Evolutionary conservation across 2,888 invertebrate species (phyloP).

Genomic region (Mythimna ferrago): DNA sequence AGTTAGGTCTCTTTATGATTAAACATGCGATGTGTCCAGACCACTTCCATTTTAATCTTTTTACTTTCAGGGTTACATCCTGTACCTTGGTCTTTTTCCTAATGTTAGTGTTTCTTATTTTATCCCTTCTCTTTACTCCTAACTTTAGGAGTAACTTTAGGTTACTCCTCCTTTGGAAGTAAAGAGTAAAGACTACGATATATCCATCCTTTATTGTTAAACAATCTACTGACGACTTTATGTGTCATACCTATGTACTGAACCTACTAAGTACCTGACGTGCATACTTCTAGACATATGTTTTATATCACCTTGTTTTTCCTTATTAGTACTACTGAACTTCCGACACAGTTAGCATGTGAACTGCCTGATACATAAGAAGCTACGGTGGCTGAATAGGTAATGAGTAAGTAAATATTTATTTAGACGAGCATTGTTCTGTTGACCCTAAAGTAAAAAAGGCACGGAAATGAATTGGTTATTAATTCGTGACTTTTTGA

Average conservation of each 20-base stretch:
- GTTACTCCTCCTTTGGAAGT: no score
- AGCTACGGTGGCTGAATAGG: conserved; percentile 20
- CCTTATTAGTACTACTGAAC: conserved; percentile 41
- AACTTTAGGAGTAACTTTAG: no score
- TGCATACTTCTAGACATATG: conserved; percentile 23
- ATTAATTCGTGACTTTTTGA: no score
- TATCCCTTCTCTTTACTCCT: no score
- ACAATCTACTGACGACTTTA: conserved; percentile 21
- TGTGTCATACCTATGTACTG: conserved; percentile 33
- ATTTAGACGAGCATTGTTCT: not conserved
- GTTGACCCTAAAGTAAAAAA: not conserved
- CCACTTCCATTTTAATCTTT: no score
- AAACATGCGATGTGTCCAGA: no score
- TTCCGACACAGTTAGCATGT: conserved; percentile 51
- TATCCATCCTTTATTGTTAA: not conserved
- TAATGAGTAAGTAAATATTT: conserved; percentile 19
- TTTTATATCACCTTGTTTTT: conserved; percentile 47
- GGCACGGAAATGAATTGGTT: not conserved
- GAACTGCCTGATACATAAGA: conserved; percentile 33
- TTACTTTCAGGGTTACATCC: no score
- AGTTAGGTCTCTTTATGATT: no score
- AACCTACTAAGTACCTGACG: conserved; percentile 40
- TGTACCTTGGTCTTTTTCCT: no score
- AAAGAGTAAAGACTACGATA: no score
- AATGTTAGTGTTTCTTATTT: no score